A percentile compares a stretch with the other conserved stretches of the same genome.
phyloP scores from a whole-genome alignment of 2,888 invertebrate species.

The Melolontha melolontha region DNA sequence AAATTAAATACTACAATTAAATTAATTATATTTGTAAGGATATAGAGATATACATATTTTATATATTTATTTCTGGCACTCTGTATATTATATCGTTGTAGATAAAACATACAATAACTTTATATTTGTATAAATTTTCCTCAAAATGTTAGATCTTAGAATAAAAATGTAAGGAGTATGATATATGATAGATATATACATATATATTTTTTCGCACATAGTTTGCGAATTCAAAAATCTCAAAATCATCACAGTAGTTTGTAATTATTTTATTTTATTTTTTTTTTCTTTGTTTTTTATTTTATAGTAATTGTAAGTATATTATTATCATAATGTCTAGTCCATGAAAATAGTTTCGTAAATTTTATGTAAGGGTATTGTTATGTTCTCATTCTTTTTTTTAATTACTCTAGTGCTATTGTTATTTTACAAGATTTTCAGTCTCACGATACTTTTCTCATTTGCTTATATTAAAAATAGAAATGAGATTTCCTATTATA shows the following conservation, averaged over 20 bases:
- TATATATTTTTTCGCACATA: constrained; percentile 21
- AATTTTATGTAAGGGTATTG: too few species aligned
- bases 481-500: too few species aligned
- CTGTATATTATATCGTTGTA: constrained; percentile 5
- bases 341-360: constrained; percentile 3
- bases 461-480: too few species aligned
- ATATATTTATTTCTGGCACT: too few species aligned
- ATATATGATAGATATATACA: constrained; percentile 6
- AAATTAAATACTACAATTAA: too few species aligned
- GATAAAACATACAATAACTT: constrained; percentile 18
- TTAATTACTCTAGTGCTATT: too few species aligned
- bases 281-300: background rate
- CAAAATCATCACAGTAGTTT: constrained; percentile 27
- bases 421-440: too few species aligned
- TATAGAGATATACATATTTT: too few species aligned
- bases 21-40: too few species aligned
- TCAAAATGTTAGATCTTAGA: constrained; percentile 6
- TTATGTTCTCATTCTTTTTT: too few species aligned
- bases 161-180: constrained; percentile 12
- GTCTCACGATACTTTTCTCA: too few species aligned
- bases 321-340: constrained; percentile 5
- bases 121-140: constrained; percentile 24
- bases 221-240: constrained; percentile 19
- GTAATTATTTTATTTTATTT: constrained; percentile 12
- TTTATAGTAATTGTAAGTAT: background rate